phyloP scores from a whole-genome alignment of 1,140 invertebrate genomes.

The Caenorhabditis brenneri region DNA sequence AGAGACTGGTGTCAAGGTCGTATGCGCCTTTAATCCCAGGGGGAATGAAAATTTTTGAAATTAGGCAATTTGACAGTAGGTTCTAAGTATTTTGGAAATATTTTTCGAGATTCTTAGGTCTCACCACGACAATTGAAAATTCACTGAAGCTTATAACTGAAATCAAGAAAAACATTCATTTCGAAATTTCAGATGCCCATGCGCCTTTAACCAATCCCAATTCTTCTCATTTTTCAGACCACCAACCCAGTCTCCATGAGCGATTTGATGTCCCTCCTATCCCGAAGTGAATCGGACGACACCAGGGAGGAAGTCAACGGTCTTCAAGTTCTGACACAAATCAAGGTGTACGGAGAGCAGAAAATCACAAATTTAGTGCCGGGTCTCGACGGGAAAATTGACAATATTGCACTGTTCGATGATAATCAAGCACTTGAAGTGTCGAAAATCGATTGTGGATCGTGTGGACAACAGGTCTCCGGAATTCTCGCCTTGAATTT shows the following conservation, averaged over 20 bases:
- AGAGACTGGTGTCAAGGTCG: too few species aligned
- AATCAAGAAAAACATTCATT: too few species aligned
- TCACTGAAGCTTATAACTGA: too few species aligned
- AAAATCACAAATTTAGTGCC: slow-evolving; percentile 5
- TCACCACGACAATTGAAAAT: too few species aligned
- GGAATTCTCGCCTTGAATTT: slow-evolving; percentile 93
- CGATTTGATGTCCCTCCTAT: slow-evolving; percentile 1
- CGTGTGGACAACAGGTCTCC: slow-evolving; percentile 90
- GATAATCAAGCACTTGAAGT: slow-evolving; percentile 71
- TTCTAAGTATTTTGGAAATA: too few species aligned
- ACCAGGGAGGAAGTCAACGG: slow-evolving; percentile 76
- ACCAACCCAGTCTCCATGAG: background rate
- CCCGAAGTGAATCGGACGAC: background rate
- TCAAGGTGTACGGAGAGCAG: slow-evolving; percentile 85
- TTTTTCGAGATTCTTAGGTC: too few species aligned
- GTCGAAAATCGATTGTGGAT: slow-evolving; percentile 81
- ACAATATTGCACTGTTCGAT: slow-evolving; percentile 15
- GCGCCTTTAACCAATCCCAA: too few species aligned
- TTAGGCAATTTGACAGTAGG: too few species aligned
- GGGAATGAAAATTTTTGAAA: too few species aligned
- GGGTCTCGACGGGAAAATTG: background rate
- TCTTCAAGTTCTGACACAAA: slow-evolving; percentile 93
- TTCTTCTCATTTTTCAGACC: slow-evolving; percentile 14
- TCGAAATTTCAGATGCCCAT: too few species aligned
- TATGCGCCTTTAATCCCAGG: too few species aligned